A percentile compares a stretch with the other conserved stretches of the same genome.
Evolutionary conservation across 2,113 vertebrate genomes (phyloP).

Genomic region (Alouatta palliata): DNA sequence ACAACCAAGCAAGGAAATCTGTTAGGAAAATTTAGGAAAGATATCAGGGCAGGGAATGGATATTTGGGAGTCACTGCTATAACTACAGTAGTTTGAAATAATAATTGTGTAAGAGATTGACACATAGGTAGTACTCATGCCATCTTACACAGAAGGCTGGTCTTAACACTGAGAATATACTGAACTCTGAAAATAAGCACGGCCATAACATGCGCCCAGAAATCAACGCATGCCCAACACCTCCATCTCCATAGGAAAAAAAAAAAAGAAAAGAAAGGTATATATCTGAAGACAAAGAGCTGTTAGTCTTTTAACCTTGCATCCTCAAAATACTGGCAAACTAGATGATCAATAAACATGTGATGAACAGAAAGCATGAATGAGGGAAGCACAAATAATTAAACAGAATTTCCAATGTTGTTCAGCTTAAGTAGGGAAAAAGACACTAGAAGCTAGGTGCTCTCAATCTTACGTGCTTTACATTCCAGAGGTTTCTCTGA

Average conservation of each 20-base stretch:
- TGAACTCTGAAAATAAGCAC: slow-evolving; percentile 38
- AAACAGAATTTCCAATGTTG: slow-evolving; percentile 11
- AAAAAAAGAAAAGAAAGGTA: background rate
- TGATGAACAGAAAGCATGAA: slow-evolving; percentile 14
- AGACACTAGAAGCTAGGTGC: background rate
- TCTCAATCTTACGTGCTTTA: slow-evolving; percentile 3
- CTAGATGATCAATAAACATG: background rate
- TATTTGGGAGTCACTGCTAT: background rate
- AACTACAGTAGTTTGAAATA: slow-evolving; percentile 2
- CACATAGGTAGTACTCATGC: background rate
- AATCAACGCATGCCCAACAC: background rate
- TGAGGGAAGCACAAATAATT: background rate
- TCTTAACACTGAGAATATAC: background rate
- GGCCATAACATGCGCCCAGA: background rate
- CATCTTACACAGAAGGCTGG: background rate
- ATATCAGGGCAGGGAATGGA: background rate
- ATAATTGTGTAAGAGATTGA: background rate
- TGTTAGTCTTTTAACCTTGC: background rate
- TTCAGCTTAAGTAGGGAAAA: background rate
- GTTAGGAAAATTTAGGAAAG: slow-evolving; percentile 8
- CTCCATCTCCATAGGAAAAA: background rate
- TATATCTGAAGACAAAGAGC: background rate
- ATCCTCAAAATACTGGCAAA: background rate
- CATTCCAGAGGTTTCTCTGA: background rate
- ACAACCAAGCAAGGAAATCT: background rate